Base-by-base conservation (phyloP, 1,140 invertebrate species). In the Sitodiplosis mosellana region DNA sequence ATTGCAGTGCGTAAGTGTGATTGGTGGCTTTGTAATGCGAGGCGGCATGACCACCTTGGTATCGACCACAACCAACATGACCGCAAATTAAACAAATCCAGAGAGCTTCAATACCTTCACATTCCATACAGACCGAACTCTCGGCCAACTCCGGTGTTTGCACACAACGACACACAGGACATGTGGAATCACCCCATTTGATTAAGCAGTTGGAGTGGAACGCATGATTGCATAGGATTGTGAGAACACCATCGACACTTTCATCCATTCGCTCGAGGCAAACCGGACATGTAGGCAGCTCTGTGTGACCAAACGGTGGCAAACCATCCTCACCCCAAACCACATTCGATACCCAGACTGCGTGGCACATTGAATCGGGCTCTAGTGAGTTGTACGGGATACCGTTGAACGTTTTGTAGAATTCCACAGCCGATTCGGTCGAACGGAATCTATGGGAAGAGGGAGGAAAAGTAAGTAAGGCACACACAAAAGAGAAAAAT, bases 51-150 rank as follows among this genome's bases (percentile, higher is more conserved):
- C 80, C 77, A 19, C 74, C 69, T 33, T 64, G 62, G 48, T 57
- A 73, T 53, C 88, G 11, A 14, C 92, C 91, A 70, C 96, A 99
- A 34, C 95, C 96, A 41, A 99, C 82, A 67, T 98, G 86, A 12
- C 95, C 96, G 68, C 96, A 99, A 52, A 99, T 94, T 15, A 99
- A 68, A 66, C 96, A 99, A 53, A 99, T 97, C 96, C 96, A 99
- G 1, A 99, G 68, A 51, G 87, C 86, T 61, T 93, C 83, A 0
- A 70, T 70, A 58, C 60, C 54, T 49, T 65, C 78, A 69, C 92
- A 95, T 59, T 85, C 78, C 64, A 78, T 80, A 64, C 90, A 96
- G 46, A 73, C 69, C 55, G 88, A 90, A 53, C 86, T 83, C 19
- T 77, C 83, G 18, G 80, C 67, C 1, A 83, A 75, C 68, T 96